Conservation (phyloP, 2,113 vertebrate species). For the Cinclus mexicanus region DNA sequence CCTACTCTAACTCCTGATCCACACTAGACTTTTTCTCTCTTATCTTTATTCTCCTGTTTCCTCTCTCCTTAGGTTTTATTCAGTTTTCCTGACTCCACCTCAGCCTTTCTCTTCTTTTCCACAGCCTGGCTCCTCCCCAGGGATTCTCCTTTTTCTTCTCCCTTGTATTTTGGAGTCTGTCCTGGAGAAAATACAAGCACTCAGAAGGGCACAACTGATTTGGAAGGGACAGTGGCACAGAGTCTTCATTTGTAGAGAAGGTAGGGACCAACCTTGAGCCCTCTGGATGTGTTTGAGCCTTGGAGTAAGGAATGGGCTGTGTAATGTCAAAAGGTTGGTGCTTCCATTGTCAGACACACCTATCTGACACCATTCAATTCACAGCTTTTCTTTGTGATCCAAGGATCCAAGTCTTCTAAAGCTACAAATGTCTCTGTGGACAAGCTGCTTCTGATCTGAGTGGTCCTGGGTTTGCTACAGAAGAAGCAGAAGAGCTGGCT, state of each 20-base stretch:
- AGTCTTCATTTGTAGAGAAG: neutral
- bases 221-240: neutral
- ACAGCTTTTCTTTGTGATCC: neutral
- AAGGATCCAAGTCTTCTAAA: neutral
- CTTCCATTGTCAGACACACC: neutral
- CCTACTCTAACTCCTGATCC: neutral
- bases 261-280: neutral
- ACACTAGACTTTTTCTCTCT: neutral
- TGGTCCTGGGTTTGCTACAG: neutral
- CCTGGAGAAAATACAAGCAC: neutral
- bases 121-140: neutral
- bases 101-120: neutral
- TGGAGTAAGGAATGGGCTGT: neutral
- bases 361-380: neutral
- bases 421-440: neutral
- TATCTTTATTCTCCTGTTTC: neutral
- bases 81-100: neutral
- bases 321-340: neutral
- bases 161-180: neutral
- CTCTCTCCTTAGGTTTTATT: neutral
- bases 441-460: neutral
- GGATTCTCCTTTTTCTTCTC: neutral
- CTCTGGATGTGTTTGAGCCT: neutral
- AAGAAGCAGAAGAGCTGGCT: neutral
- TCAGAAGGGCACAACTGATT: neutral